Base-by-base conservation (phyloP, 1,140 invertebrate genomes). In the Brachionus calyciflorus region DNA sequence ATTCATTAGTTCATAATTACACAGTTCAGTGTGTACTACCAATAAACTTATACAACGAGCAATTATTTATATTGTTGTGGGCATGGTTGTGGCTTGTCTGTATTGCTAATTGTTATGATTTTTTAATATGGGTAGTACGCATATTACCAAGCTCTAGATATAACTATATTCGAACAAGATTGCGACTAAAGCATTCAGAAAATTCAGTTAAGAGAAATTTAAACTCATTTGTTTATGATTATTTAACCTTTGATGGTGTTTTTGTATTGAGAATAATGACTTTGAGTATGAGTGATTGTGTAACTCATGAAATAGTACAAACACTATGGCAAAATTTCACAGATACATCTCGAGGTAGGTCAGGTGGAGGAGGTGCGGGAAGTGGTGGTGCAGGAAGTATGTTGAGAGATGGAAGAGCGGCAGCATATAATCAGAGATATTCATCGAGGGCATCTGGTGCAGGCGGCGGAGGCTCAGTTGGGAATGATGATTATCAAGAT, bases 251-350 rank as follows among this genome's bases (percentile, higher is more conserved):
- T 70, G 87, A 87, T 79, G 87, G 87, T 10, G 85, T 87, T 44
- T 87, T 87, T 78, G 83, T 86, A 5, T 80, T 87, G 17, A 80
- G 86, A 48, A 81, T 87, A n/a, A 86, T 87, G 53, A 84, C 85
- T 17, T 85, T 86, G 76, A 87, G 87, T 80, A 85, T 87, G 76
- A 86, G 87, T 73, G 86, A 87, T 78, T 86, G 87, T 41, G 81
- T 87, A 68, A 85, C 86, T 21, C 86, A 85, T 9, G 87, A 87
- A 80, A 80, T 87, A 57, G 82, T 87, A 65, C 82, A 85, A 26
- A 84, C 85, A 65, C 78, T 87, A 21, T 87, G 86, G 86, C 81
- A 83, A 69, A 80, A 83, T 75, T 85, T 83, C 73, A 73, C 69
- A 19, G 69, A 73, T 3, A 30, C 28, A 19, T 41, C 60, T 3